Conservation (phyloP, 2,797 vertebrate genomes). For the Platyrinchus mystaceus region DNA sequence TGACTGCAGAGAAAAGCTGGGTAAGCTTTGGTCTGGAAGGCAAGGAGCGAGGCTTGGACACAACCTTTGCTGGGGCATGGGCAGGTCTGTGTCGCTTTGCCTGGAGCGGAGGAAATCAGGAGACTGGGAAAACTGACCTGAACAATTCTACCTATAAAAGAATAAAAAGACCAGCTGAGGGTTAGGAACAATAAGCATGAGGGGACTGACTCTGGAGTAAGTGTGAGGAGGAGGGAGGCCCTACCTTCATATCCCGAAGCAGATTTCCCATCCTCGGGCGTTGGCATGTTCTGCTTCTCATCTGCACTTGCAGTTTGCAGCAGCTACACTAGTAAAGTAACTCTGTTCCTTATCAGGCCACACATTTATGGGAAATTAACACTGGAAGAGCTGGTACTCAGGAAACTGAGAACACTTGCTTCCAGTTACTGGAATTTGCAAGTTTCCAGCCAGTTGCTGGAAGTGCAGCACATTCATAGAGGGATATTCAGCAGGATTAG, state of each 20-base stretch:
- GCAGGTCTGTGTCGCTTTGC: background rate
- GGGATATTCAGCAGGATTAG: background rate
- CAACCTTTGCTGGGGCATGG: background rate
- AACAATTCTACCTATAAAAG: background rate
- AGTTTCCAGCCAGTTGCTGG: rapidly evolving
- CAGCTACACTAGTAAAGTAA: background rate
- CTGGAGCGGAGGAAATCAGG: background rate
- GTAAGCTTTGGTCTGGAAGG: background rate
- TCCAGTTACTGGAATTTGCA: background rate
- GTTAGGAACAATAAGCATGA: background rate
- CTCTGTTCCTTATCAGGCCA: constrained; percentile 7
- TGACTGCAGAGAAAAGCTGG: background rate
- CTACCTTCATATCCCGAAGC: background rate
- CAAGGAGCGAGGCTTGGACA: background rate
- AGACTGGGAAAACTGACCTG: background rate
- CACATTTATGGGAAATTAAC: background rate
- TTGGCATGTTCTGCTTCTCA: background rate
- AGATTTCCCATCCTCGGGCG: background rate
- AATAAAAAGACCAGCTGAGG: background rate
- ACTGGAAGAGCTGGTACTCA: background rate
- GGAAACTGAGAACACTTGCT: background rate
- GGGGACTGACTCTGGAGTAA: background rate
- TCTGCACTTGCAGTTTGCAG: background rate
- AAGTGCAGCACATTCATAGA: rapidly evolving
- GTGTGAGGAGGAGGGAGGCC: background rate